A percentile compares a stretch with the other conserved stretches of the same genome.
These are phyloP conservation scores for Myotis lucifugus DNA, from an alignment of 2,113 vertebrate species.

Conservation along the genomic window DNA sequence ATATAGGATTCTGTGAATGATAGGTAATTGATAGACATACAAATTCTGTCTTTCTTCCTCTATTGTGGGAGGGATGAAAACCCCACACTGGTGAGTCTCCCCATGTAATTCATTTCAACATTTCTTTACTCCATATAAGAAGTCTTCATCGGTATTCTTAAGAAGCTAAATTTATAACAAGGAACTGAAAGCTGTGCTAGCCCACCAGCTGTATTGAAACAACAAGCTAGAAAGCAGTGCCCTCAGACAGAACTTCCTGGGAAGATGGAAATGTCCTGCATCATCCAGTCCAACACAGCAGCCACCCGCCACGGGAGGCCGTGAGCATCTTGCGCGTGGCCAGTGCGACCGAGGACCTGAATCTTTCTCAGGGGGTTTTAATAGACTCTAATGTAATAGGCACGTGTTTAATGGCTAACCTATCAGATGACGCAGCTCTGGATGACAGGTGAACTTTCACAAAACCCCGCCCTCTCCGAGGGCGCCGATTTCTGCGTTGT, in stretches of 20 bases:
- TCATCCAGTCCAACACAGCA: too few relatives aligned
- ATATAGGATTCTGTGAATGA: neutral
- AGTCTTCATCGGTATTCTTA: neutral
- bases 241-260: neutral
- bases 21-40: neutral
- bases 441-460: neutral
- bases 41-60: neutral
- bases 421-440: neutral
- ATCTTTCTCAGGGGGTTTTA: neutral
- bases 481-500: neutral
- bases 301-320: accelerated
- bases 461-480: neutral
- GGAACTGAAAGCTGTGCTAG: neutral
- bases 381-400: neutral
- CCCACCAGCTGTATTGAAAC: neutral
- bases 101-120: neutral
- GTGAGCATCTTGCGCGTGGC: neutral
- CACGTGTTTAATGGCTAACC: neutral
- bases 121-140: neutral
- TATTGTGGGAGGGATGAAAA: neutral
- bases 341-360: neutral
- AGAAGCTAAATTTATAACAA: neutral
- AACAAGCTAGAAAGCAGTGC: neutral
- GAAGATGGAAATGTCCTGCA: neutral
- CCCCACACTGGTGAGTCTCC: neutral